These are phyloP conservation scores for Drosophila pachea DNA, from an alignment of 1,140 invertebrate species.

Conservation along the genomic window DNA sequence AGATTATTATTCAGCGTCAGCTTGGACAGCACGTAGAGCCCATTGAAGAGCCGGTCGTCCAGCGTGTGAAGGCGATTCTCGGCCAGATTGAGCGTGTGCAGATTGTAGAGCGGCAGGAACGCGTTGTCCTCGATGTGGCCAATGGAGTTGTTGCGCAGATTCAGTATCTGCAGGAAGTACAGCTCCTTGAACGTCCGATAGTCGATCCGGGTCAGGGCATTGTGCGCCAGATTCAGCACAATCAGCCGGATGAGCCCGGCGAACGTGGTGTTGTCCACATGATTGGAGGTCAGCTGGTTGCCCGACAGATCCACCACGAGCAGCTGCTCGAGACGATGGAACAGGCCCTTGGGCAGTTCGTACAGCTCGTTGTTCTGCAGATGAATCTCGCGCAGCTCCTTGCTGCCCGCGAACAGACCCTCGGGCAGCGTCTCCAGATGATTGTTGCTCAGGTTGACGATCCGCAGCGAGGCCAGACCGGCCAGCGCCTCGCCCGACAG, in stretches of 20 bases:
- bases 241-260: constrained; percentile 90
- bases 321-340: constrained; percentile 90
- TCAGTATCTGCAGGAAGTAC: constrained; percentile 91
- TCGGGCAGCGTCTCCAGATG: constrained; percentile 87
- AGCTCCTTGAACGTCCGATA: constrained; percentile 92
- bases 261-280: constrained; percentile 90
- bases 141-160: constrained; percentile 92
- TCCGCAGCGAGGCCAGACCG: constrained; percentile 86
- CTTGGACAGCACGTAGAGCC: constrained; percentile 89
- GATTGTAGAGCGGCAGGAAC: constrained; percentile 90
- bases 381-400: constrained; percentile 90
- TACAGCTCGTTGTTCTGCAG: constrained; percentile 89
- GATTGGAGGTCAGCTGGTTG: constrained; percentile 90
- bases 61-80: constrained; percentile 90
- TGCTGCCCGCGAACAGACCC: constrained; percentile 86
- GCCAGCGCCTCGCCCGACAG: constrained; percentile 88
- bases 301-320: constrained; percentile 91
- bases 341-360: constrained; percentile 88
- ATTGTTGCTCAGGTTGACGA: constrained; percentile 92
- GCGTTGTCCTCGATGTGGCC: constrained; percentile 91
- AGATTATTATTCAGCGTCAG: constrained; percentile 91
- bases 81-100: constrained; percentile 91
- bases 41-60: constrained; percentile 90
- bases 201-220: constrained; percentile 89
- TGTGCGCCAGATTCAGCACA: constrained; percentile 91